Evolutionary conservation across 2,797 vertebrate species (phyloP).

Genomic region (Lacerta bilineata): DNA sequence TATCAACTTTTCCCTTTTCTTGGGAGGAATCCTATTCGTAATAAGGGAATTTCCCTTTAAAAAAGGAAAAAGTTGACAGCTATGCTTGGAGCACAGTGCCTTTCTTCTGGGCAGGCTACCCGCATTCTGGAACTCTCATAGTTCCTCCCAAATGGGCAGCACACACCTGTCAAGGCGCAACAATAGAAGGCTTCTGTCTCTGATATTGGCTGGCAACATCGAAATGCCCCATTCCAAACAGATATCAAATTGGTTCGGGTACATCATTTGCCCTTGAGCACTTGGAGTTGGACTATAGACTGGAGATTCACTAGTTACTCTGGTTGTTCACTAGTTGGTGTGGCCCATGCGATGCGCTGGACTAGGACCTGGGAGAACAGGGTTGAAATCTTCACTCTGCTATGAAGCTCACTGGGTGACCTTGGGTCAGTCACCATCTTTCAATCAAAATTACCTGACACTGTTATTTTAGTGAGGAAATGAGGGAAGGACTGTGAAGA

Average conservation of each 20-base stretch:
- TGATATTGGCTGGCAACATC: slow-evolving; percentile 65
- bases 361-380: no score
- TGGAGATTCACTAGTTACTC: not conserved
- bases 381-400: no score
- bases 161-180: slow-evolving; percentile 62
- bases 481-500: no score
- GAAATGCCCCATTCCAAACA: not conserved
- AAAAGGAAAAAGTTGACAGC: no score
- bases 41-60: no score
- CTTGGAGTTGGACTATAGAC: not conserved
- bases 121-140: slow-evolving; percentile 62
- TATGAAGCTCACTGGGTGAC: no score
- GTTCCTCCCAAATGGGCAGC: slow-evolving; percentile 46
- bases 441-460: no score
- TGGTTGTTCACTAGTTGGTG: not conserved
- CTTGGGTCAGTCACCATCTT: no score
- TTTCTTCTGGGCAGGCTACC: slow-evolving; percentile 60
- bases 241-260: slow-evolving; percentile 16
- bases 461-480: no score
- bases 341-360: no score
- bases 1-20: no score
- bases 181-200: slow-evolving; percentile 62
- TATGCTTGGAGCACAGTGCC: slow-evolving; percentile 41
- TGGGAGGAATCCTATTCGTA: no score
- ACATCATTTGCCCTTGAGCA: not conserved